Evolutionary conservation across 1,140 invertebrate species (phyloP).

Genomic region (Brachionus rotundiformis): DNA sequence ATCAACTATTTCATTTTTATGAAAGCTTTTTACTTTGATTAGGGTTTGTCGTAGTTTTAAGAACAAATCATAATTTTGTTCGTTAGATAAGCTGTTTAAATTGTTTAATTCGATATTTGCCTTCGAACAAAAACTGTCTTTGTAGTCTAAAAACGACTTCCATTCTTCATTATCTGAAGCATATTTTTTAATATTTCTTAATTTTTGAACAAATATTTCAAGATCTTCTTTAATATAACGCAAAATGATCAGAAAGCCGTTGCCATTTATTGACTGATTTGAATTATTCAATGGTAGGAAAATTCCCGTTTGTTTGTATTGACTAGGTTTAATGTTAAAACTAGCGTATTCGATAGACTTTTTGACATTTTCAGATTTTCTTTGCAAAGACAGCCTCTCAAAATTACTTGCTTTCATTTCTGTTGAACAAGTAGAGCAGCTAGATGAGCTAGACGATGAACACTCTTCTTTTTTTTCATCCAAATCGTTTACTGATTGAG

Average conservation of each 20-base stretch:
- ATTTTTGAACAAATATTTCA: constrained; percentile 26
- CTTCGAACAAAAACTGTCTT: not conserved
- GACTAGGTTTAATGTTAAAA: constrained; percentile 44
- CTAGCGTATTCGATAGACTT: constrained; percentile 17
- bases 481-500: not conserved
- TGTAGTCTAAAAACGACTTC: not conserved
- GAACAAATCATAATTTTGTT: not conserved
- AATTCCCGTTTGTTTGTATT: constrained; percentile 41
- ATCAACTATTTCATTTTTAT: not conserved
- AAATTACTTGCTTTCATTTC: not conserved
- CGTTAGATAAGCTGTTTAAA: not conserved
- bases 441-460: not conserved
- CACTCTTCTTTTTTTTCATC: not conserved
- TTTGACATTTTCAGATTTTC: not conserved
- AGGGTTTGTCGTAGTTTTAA: not conserved
- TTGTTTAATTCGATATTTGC: not conserved
- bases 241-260: not conserved
- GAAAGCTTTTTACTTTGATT: not conserved
- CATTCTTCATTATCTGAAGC: not conserved
- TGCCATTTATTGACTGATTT: not conserved
- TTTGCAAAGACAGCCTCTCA: not conserved
- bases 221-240: constrained; percentile 29
- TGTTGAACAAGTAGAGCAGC: not conserved
- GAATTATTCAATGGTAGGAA: constrained; percentile 48
- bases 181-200: constrained; percentile 18